Percentiles rank a stretch among this genome's conserved stretches.
phyloP scores from a whole-genome alignment of 1,140 invertebrate species.

The Agraylea sexmaculata region DNA sequence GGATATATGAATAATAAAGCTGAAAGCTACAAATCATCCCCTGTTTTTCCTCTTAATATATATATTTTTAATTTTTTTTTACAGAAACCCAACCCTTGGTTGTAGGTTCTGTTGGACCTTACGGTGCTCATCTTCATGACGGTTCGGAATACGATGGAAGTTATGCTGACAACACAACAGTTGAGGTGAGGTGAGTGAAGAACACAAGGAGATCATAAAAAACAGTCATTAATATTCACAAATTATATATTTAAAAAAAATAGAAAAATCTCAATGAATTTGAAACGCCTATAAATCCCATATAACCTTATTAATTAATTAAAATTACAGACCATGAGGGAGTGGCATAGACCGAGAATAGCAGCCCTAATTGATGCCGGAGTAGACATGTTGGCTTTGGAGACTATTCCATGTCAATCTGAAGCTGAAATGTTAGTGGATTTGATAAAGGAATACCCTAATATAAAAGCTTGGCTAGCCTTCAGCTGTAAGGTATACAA shows the following conservation, averaged over 20 bases:
- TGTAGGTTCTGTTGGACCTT: conserved; percentile 80
- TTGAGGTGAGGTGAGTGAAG: conserved; percentile 55
- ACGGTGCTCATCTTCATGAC: conserved; percentile 76
- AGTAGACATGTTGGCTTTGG: conserved; percentile 72
- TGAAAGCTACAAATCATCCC: background rate
- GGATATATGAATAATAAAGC: no score
- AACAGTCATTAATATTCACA: background rate
- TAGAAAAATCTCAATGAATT: background rate
- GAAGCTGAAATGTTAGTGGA: conserved; percentile 74
- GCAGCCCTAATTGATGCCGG: conserved; percentile 61
- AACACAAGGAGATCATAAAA: conserved; percentile 31
- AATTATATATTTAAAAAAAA: background rate
- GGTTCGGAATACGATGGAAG: conserved; percentile 81
- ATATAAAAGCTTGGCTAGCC: conserved; percentile 66
- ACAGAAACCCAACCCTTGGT: conserved; percentile 43
- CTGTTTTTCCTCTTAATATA: background rate
- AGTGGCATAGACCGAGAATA: conserved; percentile 73
- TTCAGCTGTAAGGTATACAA: conserved; percentile 67
- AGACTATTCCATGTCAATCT: conserved; percentile 75
- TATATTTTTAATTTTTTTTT: conserved; percentile 13
- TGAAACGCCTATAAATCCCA: background rate
- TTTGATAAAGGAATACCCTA: conserved; percentile 58
- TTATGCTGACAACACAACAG: conserved; percentile 58
- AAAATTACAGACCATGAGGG: conserved; percentile 43
- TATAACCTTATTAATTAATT: background rate